phyloP scores from a whole-genome alignment of 2,113 vertebrate genomes.

The Rhea americana region DNA sequence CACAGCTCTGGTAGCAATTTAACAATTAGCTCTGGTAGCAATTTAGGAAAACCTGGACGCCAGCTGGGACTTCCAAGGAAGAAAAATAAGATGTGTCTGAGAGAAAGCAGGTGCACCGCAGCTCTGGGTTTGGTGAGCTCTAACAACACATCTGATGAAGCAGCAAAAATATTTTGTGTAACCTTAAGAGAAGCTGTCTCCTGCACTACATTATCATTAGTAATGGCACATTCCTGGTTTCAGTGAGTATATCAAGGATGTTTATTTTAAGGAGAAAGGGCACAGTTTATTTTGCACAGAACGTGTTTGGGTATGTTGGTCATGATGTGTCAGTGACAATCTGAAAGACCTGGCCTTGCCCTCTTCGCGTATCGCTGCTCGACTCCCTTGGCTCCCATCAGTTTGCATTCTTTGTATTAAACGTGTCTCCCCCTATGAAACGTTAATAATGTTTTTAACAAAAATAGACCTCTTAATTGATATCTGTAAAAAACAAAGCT shows the following conservation, averaged over 20 bases:
- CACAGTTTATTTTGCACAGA: constrained; percentile 60
- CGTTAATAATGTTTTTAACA: constrained; percentile 31
- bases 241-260: constrained; percentile 49
- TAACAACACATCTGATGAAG: constrained; percentile 55
- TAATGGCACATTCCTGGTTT: constrained; percentile 65
- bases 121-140: constrained; percentile 41
- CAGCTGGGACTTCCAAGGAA: constrained; percentile 62
- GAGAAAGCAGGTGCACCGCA: constrained; percentile 68
- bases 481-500: constrained; percentile 47
- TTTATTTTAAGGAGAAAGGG: constrained; percentile 68
- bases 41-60: constrained; percentile 59
- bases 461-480: constrained; percentile 42
- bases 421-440: not conserved
- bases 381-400: constrained; percentile 21
- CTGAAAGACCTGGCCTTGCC: constrained; percentile 3
- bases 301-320: constrained; percentile 54
- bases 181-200: constrained; percentile 52
- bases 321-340: constrained; percentile 64
- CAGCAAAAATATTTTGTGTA: constrained; percentile 57
- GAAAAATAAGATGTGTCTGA: constrained; percentile 73
- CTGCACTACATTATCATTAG: constrained; percentile 61
- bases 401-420: constrained; percentile 35
- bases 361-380: not conserved
- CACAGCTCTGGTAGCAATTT: constrained; percentile 61
- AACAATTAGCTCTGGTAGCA: constrained; percentile 68